Evolutionary conservation across 2,888 invertebrate genomes (phyloP).

Genomic region (Aleiodes testaceus): DNA sequence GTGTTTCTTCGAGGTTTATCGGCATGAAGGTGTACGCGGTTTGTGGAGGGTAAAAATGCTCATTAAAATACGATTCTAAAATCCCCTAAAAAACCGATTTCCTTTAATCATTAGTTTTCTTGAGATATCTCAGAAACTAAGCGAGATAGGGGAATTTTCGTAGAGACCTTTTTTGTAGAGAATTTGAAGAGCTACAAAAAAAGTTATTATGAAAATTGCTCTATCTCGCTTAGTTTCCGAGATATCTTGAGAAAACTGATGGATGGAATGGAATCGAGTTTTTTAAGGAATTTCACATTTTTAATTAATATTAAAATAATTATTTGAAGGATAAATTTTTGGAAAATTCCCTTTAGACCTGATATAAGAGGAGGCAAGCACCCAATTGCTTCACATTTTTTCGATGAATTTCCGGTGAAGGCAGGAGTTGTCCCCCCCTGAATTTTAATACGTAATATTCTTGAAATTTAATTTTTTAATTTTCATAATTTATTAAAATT

Average conservation of each 20-base stretch:
- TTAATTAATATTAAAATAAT: slow-evolving; percentile 35
- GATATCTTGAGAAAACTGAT: no score
- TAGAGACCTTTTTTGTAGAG: no score
- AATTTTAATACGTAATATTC: not conserved
- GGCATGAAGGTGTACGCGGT: slow-evolving; percentile 87
- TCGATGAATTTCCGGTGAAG: not conserved
- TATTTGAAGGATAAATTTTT: not conserved
- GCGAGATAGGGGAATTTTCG: no score
- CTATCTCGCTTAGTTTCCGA: no score
- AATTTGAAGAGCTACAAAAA: no score
- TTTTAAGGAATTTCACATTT: no score
- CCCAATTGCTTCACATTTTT: slow-evolving; percentile 4
- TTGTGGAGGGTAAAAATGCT: slow-evolving; percentile 84
- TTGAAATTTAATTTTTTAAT: slow-evolving; percentile 15
- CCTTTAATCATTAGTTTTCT: no score
- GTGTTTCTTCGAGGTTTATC: slow-evolving; percentile 89
- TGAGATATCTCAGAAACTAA: no score
- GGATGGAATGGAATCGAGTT: no score
- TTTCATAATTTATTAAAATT: slow-evolving; percentile 11
- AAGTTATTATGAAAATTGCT: no score
- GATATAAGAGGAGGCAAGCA: not conserved
- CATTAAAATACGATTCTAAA: no score
- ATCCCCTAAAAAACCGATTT: no score
- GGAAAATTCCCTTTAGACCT: not conserved
- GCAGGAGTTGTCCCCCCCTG: not conserved